Conservation (phyloP, 2,797 vertebrate genomes). For the Oreochromis grahami region DNA sequence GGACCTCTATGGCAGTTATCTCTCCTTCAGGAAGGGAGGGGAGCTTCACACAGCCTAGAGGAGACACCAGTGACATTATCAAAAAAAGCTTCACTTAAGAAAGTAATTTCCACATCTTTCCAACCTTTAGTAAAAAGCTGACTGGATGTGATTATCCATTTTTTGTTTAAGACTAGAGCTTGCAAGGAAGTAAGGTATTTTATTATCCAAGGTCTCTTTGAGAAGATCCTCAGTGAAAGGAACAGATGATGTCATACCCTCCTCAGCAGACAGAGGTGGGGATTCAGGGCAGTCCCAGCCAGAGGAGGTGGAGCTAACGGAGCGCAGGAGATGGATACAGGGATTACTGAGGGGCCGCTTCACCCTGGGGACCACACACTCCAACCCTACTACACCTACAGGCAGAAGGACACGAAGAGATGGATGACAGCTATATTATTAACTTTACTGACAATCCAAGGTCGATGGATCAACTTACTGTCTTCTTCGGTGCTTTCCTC, state of each 20-base stretch:
- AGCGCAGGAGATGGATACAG: slow-evolving; percentile 71
- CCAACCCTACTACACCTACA: slow-evolving; percentile 68
- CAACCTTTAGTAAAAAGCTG: neutral
- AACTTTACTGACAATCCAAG: neutral
- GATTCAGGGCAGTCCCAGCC: slow-evolving; percentile 80
- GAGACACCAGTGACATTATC: slow-evolving; percentile 30
- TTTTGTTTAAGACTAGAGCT: neutral
- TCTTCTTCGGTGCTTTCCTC: slow-evolving; percentile 89
- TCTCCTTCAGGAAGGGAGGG: slow-evolving; percentile 95
- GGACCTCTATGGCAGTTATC: slow-evolving; percentile 95
- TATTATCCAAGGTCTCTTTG: neutral
- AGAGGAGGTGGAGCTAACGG: slow-evolving; percentile 69
- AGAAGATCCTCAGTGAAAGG: neutral
- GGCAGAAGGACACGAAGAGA: neutral
- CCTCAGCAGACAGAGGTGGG: slow-evolving; percentile 69
- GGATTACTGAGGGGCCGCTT: slow-evolving; percentile 75
- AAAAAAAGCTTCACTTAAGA: neutral
- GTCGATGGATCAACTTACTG: slow-evolving; percentile 74
- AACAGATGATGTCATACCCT: slow-evolving; percentile 57
- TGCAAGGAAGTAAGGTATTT: neutral
- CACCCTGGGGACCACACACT: slow-evolving; percentile 61
- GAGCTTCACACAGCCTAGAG: slow-evolving; percentile 86
- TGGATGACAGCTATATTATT: neutral
- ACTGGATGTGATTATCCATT: slow-evolving; percentile 5
- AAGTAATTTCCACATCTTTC: neutral